Base-by-base conservation (phyloP, 1,140 invertebrate species). In the Forficula auricularia region DNA sequence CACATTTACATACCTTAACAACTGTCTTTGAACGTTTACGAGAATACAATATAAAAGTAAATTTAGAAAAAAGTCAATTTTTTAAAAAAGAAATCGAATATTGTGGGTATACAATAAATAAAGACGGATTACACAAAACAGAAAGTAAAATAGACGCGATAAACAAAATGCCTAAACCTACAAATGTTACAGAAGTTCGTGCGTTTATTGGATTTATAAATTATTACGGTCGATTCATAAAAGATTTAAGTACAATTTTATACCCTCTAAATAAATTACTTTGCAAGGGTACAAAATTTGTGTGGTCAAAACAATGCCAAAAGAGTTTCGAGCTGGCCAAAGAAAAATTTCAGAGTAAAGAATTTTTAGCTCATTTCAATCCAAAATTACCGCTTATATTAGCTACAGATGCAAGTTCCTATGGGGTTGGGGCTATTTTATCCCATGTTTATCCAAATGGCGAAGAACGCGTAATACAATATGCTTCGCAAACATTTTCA, bases 361-460 rank as follows among this genome's bases (percentile, higher is more conserved):
- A 45, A 12, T 10, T 47, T 9, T 45, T 68, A 6, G 51, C 51
- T 9, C 63, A 62, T 41, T 64, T 54, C 43, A 49, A 64, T 33
- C 55, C 56, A 14, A 46, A 59, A 52, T 56, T 60, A 55, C 64
- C 65, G 57, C 53, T 70, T 54, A 54, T 65, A 52, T 52, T 72
- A 3, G 50, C 58, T 4, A 56, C 50, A 4, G 66, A 68, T 48
- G 60, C 58, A 13, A 57, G 50, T 14, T 47, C 54, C 1, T 38
- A 45, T 2, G 51, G 51, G 6, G 3, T 54, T 6, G 52, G 50
- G 1, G 48, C 50, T 6, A 46, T 54, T 0, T 47, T 54, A n/a
- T 30, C 39, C 0, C 48, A 56, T 27, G 37, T 50, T 8, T 50
- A 58, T 43, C 51, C 53, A 0, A 45, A 52, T 38, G 54, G 50